phyloP scores from a whole-genome alignment of 2,113 vertebrate genomes.

The Syrrhaptes paradoxus region DNA sequence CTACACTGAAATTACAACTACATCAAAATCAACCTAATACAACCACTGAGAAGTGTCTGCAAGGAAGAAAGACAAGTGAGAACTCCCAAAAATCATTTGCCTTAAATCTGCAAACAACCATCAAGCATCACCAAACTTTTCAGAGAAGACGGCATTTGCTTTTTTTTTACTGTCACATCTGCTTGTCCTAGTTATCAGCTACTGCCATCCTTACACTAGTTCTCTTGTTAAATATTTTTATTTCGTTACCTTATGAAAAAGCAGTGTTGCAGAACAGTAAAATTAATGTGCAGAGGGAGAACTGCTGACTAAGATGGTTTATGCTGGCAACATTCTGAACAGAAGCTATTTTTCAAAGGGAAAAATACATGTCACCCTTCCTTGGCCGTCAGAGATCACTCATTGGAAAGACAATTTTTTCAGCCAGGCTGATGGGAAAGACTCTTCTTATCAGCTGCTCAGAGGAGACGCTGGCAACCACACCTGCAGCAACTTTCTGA shows the following conservation, averaged over 20 bases:
- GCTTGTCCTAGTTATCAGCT: background rate
- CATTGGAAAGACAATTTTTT: background rate
- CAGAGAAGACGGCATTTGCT: background rate
- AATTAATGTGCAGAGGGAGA: background rate
- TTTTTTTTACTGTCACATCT: background rate
- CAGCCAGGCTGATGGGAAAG: background rate
- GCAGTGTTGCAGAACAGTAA: background rate
- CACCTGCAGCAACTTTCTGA: slow-evolving; percentile 34
- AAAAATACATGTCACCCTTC: background rate
- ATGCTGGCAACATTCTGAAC: background rate
- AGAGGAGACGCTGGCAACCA: background rate
- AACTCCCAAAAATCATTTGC: background rate
- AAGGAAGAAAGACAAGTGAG: background rate
- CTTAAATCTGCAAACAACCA: background rate
- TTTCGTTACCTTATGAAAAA: background rate
- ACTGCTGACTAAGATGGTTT: background rate
- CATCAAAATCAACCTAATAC: background rate
- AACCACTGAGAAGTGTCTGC: background rate
- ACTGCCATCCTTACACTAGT: background rate
- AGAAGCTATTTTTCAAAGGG: background rate
- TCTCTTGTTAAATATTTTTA: background rate
- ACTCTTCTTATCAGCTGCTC: background rate
- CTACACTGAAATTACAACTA: background rate
- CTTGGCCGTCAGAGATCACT: background rate
- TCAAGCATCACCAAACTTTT: background rate